Evolutionary conservation across 1,140 invertebrate genomes (phyloP).

Genomic region (Radopholus similis): DNA sequence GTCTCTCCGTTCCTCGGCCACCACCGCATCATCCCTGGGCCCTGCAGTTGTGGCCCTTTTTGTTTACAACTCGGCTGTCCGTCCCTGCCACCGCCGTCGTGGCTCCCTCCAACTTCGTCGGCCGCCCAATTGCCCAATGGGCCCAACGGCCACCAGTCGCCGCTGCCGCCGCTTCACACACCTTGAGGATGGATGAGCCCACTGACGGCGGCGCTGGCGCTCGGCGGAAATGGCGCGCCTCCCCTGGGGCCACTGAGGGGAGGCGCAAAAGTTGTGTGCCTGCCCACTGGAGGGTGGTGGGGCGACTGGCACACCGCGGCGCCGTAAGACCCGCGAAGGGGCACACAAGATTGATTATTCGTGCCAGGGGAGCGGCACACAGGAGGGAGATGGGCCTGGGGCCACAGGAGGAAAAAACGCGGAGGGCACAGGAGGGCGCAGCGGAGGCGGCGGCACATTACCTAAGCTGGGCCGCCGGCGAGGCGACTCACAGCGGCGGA

Average conservation of each 20-base stretch:
- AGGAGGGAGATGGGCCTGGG: neutral
- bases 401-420: too few species aligned
- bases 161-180: neutral
- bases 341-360: neutral
- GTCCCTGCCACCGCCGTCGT: neutral
- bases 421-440: neutral
- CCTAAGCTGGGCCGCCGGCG: neutral
- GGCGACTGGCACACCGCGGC: slow-evolving; percentile 1
- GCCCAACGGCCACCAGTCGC: too few species aligned
- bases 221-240: neutral
- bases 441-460: neutral
- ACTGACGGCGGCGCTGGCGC: neutral
- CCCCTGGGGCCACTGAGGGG: neutral
- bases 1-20: neutral
- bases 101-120: too few species aligned
- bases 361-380: neutral
- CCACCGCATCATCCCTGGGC: neutral
- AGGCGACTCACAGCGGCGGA: neutral
- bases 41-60: neutral
- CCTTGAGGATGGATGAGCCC: slow-evolving; percentile 3
- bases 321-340: neutral
- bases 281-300: neutral
- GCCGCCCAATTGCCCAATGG: neutral
- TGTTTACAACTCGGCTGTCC: neutral
- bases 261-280: neutral